Percentiles rank a stretch among this genome's conserved stretches.
phyloP scores from a whole-genome alignment of 2,797 vertebrate species.

The Spinus olivaceus region DNA sequence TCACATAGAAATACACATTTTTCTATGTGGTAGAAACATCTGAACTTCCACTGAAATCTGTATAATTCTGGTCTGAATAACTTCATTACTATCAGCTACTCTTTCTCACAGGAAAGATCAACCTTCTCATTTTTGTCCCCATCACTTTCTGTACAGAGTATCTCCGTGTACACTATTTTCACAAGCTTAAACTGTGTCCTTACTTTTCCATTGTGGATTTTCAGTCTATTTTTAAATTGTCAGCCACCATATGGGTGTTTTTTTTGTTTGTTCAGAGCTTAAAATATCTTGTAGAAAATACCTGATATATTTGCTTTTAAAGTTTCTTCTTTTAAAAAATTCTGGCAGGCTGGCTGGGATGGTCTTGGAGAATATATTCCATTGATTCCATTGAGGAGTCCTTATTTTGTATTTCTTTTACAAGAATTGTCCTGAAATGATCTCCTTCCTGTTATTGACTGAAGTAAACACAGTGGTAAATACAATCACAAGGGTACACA shows the following conservation, averaged over 20 bases:
- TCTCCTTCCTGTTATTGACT: not conserved
- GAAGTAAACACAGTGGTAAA: not conserved
- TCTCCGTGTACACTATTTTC: not conserved
- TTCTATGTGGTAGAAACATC: not conserved
- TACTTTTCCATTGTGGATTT: not conserved
- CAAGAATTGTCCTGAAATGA: accelerated
- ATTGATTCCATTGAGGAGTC: not conserved
- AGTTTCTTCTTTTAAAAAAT: not conserved
- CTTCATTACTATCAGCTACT: not conserved
- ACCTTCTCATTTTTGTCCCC: not conserved
- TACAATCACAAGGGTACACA: not conserved
- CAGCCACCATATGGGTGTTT: not conserved
- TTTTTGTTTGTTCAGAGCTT: not conserved
- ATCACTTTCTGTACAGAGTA: not conserved
- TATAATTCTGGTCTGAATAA: not conserved
- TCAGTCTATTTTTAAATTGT: not conserved
- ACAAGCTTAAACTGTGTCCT: not conserved
- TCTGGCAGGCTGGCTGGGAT: not conserved
- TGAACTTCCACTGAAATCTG: not conserved
- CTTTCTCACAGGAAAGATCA: not conserved
- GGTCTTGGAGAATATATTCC: not conserved
- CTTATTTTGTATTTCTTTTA: not conserved
- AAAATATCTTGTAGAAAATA: not conserved
- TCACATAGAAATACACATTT: not conserved
- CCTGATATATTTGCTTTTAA: not conserved